These are phyloP conservation scores for Ptychodera flava DNA, from an alignment of 35 echinoderm and acorn worm species.

Conservation along the genomic window DNA sequence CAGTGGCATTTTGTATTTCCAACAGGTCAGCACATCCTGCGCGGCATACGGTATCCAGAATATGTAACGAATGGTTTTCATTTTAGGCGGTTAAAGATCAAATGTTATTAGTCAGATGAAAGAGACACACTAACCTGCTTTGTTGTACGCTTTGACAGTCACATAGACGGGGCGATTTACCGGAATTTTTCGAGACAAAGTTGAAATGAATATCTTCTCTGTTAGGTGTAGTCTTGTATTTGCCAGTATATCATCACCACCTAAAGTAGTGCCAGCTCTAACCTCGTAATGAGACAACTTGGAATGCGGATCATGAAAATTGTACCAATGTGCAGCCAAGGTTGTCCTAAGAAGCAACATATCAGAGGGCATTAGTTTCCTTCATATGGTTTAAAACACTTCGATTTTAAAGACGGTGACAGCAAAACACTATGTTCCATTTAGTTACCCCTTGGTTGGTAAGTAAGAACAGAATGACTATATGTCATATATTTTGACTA, in stretches of 20 bases:
- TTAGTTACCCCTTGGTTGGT: too few relatives aligned
- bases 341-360: slow-evolving; percentile 2
- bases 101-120: too few relatives aligned
- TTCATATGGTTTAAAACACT: not conserved
- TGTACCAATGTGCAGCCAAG: slow-evolving; percentile 21
- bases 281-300: slow-evolving; percentile 34
- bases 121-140: too few relatives aligned
- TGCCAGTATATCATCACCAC: slow-evolving; percentile 21
- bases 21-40: too few relatives aligned
- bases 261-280: slow-evolving; percentile 27
- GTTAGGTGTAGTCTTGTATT: slow-evolving; percentile 13
- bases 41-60: too few relatives aligned
- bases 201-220: slow-evolving; percentile 13
- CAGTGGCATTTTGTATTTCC: too few relatives aligned
- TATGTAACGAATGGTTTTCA: too few relatives aligned
- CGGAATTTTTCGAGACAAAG: too few relatives aligned
- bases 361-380: not conserved
- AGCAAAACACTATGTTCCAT: too few relatives aligned
- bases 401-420: too few relatives aligned
- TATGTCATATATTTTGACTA: not conserved
- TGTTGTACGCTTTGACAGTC: slow-evolving; percentile 5
- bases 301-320: slow-evolving; percentile 41
- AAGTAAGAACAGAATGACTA: not conserved
- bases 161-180: not conserved
- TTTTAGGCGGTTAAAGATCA: too few relatives aligned